Base-by-base conservation (phyloP, 2,888 invertebrate species). In the Acrobasis repandana region DNA sequence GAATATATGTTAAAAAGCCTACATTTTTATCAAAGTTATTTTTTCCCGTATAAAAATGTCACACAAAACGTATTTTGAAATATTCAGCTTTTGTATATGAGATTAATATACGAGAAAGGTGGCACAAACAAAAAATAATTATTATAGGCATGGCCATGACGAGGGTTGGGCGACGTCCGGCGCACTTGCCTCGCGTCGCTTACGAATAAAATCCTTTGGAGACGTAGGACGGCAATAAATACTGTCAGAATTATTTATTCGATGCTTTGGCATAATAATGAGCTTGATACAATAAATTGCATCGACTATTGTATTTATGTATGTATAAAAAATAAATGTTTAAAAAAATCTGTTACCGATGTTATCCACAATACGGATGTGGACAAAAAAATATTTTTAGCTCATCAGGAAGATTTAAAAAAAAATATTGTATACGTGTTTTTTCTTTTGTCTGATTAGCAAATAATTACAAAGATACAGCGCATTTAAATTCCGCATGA, bases 141-240 rank as follows among this genome's bases (percentile, higher is more conserved):
- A 82, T 76, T 80, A 82, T 76, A 73, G 78, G 72, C 73, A 68
- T 74, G 72, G 66, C 68, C 65, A 64, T 87, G 88, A 88, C 85
- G 81, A 86, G 88, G 88, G 88, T 88, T 82, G 70, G 66, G 68
- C 73, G 69, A 75, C 70, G 84, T 82, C 83, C 67, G 70, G 65
- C 70, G 76, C 86, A 87, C 84, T 80, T 81, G 82, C 67, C 77
- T 67, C 71, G 71, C 67, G 77, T 68, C 71, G 72, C 68, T 61
- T 65, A 64, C 68, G 68, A 73, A 60, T 46, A 78, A 67, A 70
- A 69, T 74, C 75, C 68, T 58, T 64, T 63, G 62, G 54, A 57
- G 59, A 60, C 60, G 56, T 34, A 50, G 56, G 48, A 36, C 20
- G 43, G 61, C 50, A 62, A 64, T 64, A 64, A 67, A 63, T 61